Percentiles rank a stretch among this genome's conserved stretches.
These are phyloP conservation scores for Diploscapter pachys DNA, from an alignment of 1,140 invertebrate species.

Conservation along the genomic window DNA sequence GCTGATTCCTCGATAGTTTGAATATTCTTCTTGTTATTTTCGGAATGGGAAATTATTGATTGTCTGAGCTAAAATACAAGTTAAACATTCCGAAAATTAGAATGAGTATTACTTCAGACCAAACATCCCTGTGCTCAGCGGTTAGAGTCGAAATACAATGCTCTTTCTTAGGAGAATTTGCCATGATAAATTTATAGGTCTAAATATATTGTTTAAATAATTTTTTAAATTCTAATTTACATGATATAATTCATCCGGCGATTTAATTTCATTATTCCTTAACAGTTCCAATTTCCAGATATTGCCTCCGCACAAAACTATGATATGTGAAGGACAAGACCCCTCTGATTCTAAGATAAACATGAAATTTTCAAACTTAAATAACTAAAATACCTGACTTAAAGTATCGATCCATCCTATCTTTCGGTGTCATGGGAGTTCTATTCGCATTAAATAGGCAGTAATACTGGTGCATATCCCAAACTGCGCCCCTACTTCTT, in stretches of 20 bases:
- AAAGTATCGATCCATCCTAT: conserved; percentile 34
- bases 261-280: conserved; percentile 17
- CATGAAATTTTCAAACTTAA: conserved; percentile 1
- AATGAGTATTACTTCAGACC: conserved; percentile 10
- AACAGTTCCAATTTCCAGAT: conserved; percentile 34
- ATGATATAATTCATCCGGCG: conserved; percentile 30
- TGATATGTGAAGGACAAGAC: conserved; percentile 31
- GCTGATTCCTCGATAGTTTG: conserved; percentile 10
- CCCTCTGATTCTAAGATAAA: conserved; percentile 36
- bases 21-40: background rate
- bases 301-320: conserved; percentile 31
- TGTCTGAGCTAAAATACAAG: background rate
- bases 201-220: conserved; percentile 5
- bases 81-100: background rate
- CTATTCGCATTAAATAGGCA: conserved; percentile 40
- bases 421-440: conserved; percentile 26
- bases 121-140: conserved; percentile 19
- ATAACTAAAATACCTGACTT: conserved; percentile 24
- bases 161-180: conserved; percentile 8
- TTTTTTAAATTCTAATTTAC: background rate
- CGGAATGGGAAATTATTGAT: background rate
- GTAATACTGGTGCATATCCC: conserved; percentile 41
- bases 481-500: conserved; percentile 26
- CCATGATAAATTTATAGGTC: conserved; percentile 14
- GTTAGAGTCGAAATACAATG: conserved; percentile 8